Percentiles rank a stretch among this genome's conserved stretches.
These are phyloP conservation scores for Aphidius gifuensis DNA, from an alignment of 1,140 invertebrate species.

Conservation along the genomic window DNA sequence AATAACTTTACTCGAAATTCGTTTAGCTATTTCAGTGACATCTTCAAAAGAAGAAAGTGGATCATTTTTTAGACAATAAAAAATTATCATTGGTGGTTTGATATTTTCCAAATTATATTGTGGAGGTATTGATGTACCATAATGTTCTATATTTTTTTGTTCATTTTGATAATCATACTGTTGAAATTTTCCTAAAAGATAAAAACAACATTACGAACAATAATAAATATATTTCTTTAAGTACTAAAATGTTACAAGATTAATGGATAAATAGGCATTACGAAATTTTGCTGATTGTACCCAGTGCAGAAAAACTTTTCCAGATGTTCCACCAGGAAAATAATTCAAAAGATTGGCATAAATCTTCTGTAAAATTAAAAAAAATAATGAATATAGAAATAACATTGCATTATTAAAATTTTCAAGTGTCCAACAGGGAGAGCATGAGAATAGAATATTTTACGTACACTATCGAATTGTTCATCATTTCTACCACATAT, in stretches of 20 bases:
- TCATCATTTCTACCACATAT: not conserved
- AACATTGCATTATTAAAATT: no score
- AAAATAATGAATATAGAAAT: no score
- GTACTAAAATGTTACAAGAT: not conserved
- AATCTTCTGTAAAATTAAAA: not conserved
- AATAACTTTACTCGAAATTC: not conserved
- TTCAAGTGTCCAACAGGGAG: slow-evolving; percentile 19
- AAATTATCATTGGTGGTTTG: slow-evolving; percentile 1
- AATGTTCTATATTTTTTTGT: not conserved
- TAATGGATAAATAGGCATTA: not conserved
- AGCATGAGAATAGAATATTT: not conserved
- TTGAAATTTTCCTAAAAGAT: not conserved
- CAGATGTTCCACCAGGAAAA: slow-evolving; percentile 9
- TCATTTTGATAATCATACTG: not conserved
- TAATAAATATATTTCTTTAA: not conserved
- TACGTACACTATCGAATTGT: not conserved
- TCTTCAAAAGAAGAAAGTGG: not conserved
- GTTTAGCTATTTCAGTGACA: not conserved
- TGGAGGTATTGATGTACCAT: not conserved
- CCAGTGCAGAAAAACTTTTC: not conserved
- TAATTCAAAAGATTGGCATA: not conserved
- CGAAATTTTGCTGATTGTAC: not conserved
- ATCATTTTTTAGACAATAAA: slow-evolving; percentile 1
- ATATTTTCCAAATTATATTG: slow-evolving; percentile 9
- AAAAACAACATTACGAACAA: not conserved